A percentile compares a stretch with the other conserved stretches of the same genome.
Conservation (phyloP, 2,888 invertebrate species). For the Rugalucina vietnamica region DNA sequence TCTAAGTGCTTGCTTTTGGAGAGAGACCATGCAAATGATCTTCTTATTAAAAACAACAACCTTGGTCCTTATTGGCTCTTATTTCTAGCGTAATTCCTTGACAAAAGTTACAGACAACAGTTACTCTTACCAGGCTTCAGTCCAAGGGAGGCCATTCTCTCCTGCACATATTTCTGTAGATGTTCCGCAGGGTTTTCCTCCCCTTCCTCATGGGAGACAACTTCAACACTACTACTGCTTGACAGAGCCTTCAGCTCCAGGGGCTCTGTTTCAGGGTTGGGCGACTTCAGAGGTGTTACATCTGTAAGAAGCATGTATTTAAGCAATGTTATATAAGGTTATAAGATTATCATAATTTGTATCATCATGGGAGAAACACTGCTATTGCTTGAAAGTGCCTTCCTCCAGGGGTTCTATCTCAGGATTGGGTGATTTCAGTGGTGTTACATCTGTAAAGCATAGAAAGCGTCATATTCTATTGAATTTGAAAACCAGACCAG, state of each 20-base stretch:
- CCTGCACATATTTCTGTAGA: slow-evolving; percentile 66
- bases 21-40: too few species aligned
- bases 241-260: slow-evolving; percentile 62
- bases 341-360: too few species aligned
- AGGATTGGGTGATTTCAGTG: slow-evolving; percentile 80
- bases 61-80: too few species aligned
- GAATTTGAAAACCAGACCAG: too few species aligned
- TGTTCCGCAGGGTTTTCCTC: slow-evolving; percentile 49
- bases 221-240: slow-evolving; percentile 73
- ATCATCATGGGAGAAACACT: slow-evolving; percentile 66
- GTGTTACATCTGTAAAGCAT: slow-evolving; percentile 80
- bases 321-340: too few species aligned
- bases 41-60: too few species aligned
- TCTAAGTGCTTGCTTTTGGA: too few species aligned
- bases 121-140: slow-evolving; percentile 71
- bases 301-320: too few species aligned
- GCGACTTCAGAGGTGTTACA: slow-evolving; percentile 81
- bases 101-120: too few species aligned
- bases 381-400: slow-evolving; percentile 70
- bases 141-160: slow-evolving; percentile 73
- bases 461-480: too few species aligned
- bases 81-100: too few species aligned
- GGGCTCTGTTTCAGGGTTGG: slow-evolving; percentile 71
- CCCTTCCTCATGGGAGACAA: slow-evolving; percentile 60
- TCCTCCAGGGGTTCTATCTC: slow-evolving; percentile 60